phyloP scores from a whole-genome alignment of 2,888 invertebrate genomes.

The Luffia ferchaultella region DNA sequence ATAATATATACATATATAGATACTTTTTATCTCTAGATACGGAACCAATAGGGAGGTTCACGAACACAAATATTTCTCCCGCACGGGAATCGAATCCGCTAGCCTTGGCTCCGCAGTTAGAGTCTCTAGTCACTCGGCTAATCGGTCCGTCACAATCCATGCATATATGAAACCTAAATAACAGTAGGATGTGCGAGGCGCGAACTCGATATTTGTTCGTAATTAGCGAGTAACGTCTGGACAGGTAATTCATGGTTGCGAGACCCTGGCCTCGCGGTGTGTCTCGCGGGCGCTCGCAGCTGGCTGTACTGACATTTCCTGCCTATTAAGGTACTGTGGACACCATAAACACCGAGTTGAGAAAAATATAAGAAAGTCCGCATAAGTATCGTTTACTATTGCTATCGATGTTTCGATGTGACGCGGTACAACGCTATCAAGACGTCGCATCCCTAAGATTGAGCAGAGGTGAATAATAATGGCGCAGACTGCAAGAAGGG shows the following conservation, averaged over 20 bases:
- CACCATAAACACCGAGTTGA: neutral
- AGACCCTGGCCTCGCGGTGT: conserved; percentile 10
- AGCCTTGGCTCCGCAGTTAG: neutral
- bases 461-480: too few relatives aligned
- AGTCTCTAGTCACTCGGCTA: neutral
- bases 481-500: too few relatives aligned
- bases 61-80: neutral
- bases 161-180: neutral
- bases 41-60: too few relatives aligned
- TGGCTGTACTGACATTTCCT: conserved; percentile 45
- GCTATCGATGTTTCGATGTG: neutral
- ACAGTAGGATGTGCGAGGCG: conserved; percentile 10
- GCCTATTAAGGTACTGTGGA: neutral
- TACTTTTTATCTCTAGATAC: too few relatives aligned
- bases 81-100: neutral
- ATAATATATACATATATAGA: too few relatives aligned
- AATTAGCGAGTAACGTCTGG: conserved; percentile 24
- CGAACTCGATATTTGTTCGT: conserved; percentile 46
- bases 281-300: conserved; percentile 26
- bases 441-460: too few relatives aligned
- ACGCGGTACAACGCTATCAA: neutral
- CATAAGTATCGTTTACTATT: neutral
- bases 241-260: conserved; percentile 3
- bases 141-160: neutral
- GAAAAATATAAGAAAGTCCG: neutral